Percentiles rank a stretch among this genome's conserved stretches.
phyloP scores from a whole-genome alignment of 2,888 invertebrate species.

The Volucella bombylans region DNA sequence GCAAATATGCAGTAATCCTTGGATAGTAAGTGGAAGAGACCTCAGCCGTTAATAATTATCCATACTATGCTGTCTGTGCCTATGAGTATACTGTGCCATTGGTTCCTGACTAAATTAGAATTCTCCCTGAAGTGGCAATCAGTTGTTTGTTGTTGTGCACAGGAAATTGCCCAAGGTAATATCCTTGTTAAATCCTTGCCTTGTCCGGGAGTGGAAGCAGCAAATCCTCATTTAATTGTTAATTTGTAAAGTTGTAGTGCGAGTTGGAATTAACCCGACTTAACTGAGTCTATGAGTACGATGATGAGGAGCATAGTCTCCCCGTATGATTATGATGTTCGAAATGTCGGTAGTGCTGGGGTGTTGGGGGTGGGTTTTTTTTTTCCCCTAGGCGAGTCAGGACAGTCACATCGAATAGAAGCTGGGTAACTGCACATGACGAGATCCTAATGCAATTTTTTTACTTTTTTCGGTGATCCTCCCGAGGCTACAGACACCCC shows the following conservation, averaged over 20 bases:
- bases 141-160: constrained; percentile 52
- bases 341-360: no score
- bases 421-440: constrained; percentile 64
- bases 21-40: constrained; percentile 19
- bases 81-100: neutral
- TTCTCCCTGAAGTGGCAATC: constrained; percentile 67
- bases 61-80: constrained; percentile 1
- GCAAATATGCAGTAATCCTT: constrained; percentile 30
- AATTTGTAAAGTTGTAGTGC: constrained; percentile 72
- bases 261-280: constrained; percentile 66
- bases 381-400: neutral
- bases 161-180: constrained; percentile 24
- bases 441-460: constrained; percentile 49
- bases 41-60: constrained; percentile 55
- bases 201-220: constrained; percentile 21
- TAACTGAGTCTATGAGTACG: constrained; percentile 50
- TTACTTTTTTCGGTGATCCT: constrained; percentile 31
- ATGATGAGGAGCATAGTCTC: constrained; percentile 30
- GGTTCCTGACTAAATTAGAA: constrained; percentile 68
- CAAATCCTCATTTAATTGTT: constrained; percentile 72
- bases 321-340: constrained; percentile 20
- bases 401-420: constrained; percentile 13
- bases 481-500: constrained; percentile 56
- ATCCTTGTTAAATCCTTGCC: constrained; percentile 46
- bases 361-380: no score